phyloP scores from a whole-genome alignment of 2,797 vertebrate genomes.

The Craterocephalus amniculus region DNA sequence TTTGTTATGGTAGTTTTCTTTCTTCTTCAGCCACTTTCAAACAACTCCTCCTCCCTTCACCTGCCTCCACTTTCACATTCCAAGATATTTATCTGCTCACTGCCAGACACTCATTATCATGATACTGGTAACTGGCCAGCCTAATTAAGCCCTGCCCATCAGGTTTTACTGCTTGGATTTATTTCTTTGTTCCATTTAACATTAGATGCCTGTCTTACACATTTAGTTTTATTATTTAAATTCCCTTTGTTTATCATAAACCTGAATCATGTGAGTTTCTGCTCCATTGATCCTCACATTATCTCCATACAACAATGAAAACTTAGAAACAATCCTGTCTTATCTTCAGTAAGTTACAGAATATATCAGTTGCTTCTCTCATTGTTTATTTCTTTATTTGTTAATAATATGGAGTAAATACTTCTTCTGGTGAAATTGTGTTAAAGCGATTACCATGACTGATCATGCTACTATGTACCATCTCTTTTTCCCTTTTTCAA shows the following conservation, averaged over 20 bases:
- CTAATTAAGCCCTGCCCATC: background rate
- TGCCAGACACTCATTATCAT: background rate
- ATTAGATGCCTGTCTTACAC: background rate
- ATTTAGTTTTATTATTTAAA: too few species aligned
- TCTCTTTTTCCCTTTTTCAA: too few species aligned
- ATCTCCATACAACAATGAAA: background rate
- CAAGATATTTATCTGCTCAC: background rate
- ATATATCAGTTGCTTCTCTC: background rate
- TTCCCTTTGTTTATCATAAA: too few species aligned
- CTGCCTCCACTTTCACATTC: background rate
- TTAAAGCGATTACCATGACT: too few species aligned
- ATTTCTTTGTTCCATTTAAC: background rate
- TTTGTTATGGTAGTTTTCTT: too few species aligned
- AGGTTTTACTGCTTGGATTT: background rate
- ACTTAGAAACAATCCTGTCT: background rate
- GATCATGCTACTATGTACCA: too few species aligned
- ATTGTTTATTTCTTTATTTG: background rate
- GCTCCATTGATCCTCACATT: background rate
- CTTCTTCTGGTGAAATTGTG: too few species aligned
- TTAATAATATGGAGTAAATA: too few species aligned
- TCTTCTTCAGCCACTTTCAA: background rate
- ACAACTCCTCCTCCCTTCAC: background rate
- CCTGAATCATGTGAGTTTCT: background rate
- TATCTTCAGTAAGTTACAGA: background rate
- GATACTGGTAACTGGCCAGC: too few species aligned